phyloP scores from a whole-genome alignment of 2,888 invertebrate genomes.

The Muschampia staudingeri region DNA sequence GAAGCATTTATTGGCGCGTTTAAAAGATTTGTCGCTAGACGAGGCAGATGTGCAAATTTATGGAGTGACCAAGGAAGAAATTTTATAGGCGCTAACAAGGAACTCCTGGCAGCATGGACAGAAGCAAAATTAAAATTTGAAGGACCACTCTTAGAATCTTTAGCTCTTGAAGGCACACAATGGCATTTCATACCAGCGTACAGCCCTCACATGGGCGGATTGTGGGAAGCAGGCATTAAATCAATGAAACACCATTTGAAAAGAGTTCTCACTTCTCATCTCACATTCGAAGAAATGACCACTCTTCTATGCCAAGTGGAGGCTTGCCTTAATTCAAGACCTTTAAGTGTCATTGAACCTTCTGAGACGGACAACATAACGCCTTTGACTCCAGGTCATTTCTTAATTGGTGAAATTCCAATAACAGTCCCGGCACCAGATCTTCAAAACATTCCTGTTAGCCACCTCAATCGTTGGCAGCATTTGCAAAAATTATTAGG shows the following conservation, averaged over 20 bases:
- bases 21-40: neutral
- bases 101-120: neutral
- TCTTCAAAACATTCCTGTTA: slow-evolving; percentile 42
- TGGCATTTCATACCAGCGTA: slow-evolving; percentile 64
- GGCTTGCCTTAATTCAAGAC: neutral
- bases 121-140: neutral
- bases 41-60: neutral
- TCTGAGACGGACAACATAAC: slow-evolving; percentile 36
- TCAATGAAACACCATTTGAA: slow-evolving; percentile 37
- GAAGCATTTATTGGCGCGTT: slow-evolving; percentile 15
- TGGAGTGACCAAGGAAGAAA: slow-evolving; percentile 19
- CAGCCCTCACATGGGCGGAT: slow-evolving; percentile 62
- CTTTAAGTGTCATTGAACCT: slow-evolving; percentile 30
- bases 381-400: slow-evolving; percentile 59
- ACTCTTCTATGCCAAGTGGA: slow-evolving; percentile 46
- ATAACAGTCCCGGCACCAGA: slow-evolving; percentile 58
- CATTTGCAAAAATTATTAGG: slow-evolving; percentile 60
- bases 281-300: slow-evolving; percentile 35
- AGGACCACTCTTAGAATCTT: neutral
- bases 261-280: neutral
- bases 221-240: slow-evolving; percentile 33
- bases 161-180: slow-evolving; percentile 58
- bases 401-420: slow-evolving; percentile 64
- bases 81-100: slow-evolving; percentile 1
- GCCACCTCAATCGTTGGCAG: slow-evolving; percentile 64